Evolutionary conservation across 1,140 invertebrate genomes (phyloP).

Genomic region (Psix sp.): DNA sequence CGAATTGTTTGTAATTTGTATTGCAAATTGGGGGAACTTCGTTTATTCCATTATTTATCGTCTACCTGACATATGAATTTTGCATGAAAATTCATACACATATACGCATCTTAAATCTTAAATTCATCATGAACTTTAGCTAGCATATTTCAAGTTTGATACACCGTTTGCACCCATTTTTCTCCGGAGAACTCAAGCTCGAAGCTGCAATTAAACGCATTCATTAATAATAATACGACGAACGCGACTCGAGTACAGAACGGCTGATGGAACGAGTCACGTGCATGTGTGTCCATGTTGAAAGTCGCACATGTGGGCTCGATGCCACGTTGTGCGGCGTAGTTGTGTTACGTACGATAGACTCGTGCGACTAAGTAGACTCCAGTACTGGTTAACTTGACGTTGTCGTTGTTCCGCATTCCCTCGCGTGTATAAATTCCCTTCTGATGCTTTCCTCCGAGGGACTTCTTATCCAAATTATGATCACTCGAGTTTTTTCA

Average conservation of each 20-base stretch:
- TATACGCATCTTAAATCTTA: no score
- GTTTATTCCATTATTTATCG: no score
- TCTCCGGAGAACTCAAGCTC: constrained; percentile 2
- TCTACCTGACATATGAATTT: no score
- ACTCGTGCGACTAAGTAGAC: constrained; percentile 51
- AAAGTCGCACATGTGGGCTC: constrained; percentile 27
- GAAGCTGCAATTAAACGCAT: constrained; percentile 17
- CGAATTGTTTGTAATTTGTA: no score
- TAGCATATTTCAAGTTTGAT: neutral
- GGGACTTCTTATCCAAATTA: constrained; percentile 39
- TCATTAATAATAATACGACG: constrained; percentile 32
- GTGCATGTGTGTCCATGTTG: constrained; percentile 19
- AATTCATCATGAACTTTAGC: no score
- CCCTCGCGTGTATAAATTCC: constrained; percentile 54
- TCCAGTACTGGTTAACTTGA: constrained; percentile 42
- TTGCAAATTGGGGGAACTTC: no score
- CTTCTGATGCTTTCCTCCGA: constrained; percentile 22
- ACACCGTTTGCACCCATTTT: constrained; percentile 2
- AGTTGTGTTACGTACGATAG: constrained; percentile 38
- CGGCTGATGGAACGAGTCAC: constrained; percentile 3
- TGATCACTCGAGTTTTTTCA: constrained; percentile 43
- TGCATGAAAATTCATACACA: no score
- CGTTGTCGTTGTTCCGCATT: constrained; percentile 51
- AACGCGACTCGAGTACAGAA: no score
- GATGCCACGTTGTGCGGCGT: constrained; percentile 13